Conservation (phyloP, 2,888 invertebrate species). For the Xylocampa areola region DNA sequence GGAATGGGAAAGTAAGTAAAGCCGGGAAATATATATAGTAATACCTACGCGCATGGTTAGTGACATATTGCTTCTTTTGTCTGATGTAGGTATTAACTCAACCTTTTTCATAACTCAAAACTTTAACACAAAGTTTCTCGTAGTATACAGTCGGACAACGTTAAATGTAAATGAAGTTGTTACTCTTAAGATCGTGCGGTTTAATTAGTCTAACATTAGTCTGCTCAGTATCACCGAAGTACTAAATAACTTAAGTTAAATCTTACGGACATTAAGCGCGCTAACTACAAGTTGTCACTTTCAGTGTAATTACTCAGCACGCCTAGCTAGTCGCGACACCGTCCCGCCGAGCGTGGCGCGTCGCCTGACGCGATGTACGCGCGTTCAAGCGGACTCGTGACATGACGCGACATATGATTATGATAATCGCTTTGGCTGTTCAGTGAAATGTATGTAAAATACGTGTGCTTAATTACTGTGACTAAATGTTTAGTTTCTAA, state of each 20-base stretch:
- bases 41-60: neutral
- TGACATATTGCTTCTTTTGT: too few species aligned
- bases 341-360: neutral
- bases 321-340: conserved; percentile 1
- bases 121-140: too few species aligned
- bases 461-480: conserved; percentile 4
- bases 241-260: conserved; percentile 5
- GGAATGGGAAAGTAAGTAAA: conserved; percentile 8
- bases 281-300: conserved; percentile 8
- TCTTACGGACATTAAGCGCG: neutral
- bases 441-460: conserved; percentile 11
- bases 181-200: neutral
- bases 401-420: conserved; percentile 14
- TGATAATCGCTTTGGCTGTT: conserved; percentile 30
- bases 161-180: too few species aligned
- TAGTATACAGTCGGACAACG: too few species aligned
- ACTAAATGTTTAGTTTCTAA: too few species aligned
- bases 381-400: conserved; percentile 4
- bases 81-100: too few species aligned
- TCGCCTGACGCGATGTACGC: neutral
- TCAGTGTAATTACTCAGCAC: conserved; percentile 1
- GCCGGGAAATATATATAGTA: neutral
- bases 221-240: neutral
- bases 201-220: neutral
- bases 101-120: too few species aligned